These are phyloP conservation scores for Sebastes paucispinis DNA, from an alignment of 2,797 vertebrate species.

Conservation along the genomic window DNA sequence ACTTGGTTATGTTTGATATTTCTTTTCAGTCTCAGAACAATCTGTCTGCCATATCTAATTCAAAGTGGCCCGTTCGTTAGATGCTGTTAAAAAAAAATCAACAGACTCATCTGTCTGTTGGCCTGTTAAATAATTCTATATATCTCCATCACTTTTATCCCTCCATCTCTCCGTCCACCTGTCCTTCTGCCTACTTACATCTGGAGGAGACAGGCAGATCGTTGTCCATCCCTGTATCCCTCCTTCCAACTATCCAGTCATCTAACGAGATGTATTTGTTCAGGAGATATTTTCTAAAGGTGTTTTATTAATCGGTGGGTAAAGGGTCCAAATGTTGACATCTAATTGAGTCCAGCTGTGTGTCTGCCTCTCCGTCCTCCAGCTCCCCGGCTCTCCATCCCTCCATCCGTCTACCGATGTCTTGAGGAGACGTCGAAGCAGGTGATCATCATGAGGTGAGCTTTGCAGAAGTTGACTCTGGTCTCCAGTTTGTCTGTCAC, in stretches of 20 bases:
- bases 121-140: not conserved
- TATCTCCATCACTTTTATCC: constrained; percentile 11
- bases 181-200: constrained; percentile 34
- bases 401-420: constrained; percentile 82
- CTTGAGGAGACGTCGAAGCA: constrained; percentile 96
- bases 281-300: constrained; percentile 15
- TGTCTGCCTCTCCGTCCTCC: not conserved
- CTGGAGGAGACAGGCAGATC: constrained; percentile 17
- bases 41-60: constrained; percentile 15
- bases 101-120: constrained; percentile 9
- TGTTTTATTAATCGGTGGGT: constrained; percentile 3
- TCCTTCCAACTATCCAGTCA: constrained; percentile 7
- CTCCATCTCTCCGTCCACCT: not conserved
- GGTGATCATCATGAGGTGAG: constrained; percentile 99
- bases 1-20: constrained; percentile 25
- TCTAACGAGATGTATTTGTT: constrained; percentile 5
- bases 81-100: constrained; percentile 12
- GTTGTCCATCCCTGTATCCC: not conserved
- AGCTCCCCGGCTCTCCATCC: not conserved
- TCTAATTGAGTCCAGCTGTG: constrained; percentile 8
- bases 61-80: not conserved
- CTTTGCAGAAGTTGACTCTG: constrained; percentile 98
- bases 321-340: constrained; percentile 7
- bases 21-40: constrained; percentile 10
- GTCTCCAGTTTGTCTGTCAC: constrained; percentile 94